Evolutionary conservation across 1,140 invertebrate species (phyloP), one percentile per base, ranked within the genome.

Genomic region (Zaprionus kolodkinae): DNA sequence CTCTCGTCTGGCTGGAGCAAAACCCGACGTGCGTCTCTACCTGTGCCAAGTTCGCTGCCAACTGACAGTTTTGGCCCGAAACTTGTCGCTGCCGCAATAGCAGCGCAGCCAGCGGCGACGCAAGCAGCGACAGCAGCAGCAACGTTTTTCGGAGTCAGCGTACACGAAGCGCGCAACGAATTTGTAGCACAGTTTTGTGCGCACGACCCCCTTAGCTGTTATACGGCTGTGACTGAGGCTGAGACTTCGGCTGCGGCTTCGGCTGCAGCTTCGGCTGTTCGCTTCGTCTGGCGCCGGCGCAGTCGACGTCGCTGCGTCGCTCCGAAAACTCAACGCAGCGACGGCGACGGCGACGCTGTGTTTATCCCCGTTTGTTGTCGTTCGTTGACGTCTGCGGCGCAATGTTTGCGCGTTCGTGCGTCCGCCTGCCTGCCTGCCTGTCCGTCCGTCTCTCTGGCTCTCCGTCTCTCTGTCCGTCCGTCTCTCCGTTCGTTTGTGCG

Each of bases 21-120:
- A 75, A 68, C 69, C 77, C 69, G 78, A 82, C 81, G 87, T 88
- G 85, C 86, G 91, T 92, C 91, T 92, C 91, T 92, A 92, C 92
- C 92, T 92, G 92, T 92, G 88, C 92, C 84, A 92, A 92, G 91
- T 92, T 92, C 91, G 83, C 88, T 91, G 86, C 88, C 81, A 92
- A 92, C 91, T 92, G 92, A 91, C 92, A 92, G 83, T 92, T 92
- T 92, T 92, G 78, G 87, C n/a, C 40, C 40, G 40, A 92, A 92
- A 92, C 83, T 92, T 92, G 91, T 91, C 91, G 89, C 7, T 33
- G 30, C 30, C 30, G 30, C 91, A 82, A 82, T 83, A 87, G 87
- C 86, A 81, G 72, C 75, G 79, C 78, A 83, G 17, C 11, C 45
- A 15, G 9, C 43, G 1, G 15, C 43, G 43, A 48, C 43, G 33